Base-by-base conservation (phyloP, 1,140 invertebrate species). In the Drosophila micromelanica region DNA sequence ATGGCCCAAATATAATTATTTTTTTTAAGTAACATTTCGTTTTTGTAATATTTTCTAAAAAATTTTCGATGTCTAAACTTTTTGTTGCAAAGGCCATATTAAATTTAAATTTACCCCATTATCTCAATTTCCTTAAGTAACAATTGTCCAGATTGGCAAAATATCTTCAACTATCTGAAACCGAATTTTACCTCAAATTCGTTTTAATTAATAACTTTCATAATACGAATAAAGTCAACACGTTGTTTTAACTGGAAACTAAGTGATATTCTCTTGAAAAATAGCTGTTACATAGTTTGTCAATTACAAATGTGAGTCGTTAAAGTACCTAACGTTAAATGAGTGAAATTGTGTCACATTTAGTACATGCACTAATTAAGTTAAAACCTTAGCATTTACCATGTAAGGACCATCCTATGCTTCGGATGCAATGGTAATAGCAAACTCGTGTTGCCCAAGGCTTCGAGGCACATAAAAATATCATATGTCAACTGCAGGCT, bases 361-460 rank as follows among this genome's bases (percentile, higher is more conserved):
- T 85, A 49, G 60, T 76, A 76, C 62, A 78, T 73, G 74, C 75
- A 82, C 75, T 89, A 87, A 87, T 87, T 87, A 87, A 78, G 84
- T 64, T 52, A 71, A 86, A 78, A 82, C 84, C 84, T 87, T 82
- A 89, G 84, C 82, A 89, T 89, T 89, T 89, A 82, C 78, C 82
- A 82, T 87, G 82, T 67, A 27, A 46, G 63, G 78, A 57, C 77
- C 32, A 35, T 35, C 32, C 35, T 46, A 30, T 17, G 40, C 48
- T 57, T 48, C 43, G 52, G 40, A 38, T 63, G 48, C 13, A 49
- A 49, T 63, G 51, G 76, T 87, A 81, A 81, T 82, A 81, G 82
- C 68, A 85, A 85, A 85, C 64, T 67, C 84, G 65, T 86, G 82
- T 89, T 63, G 62, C 51, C 55, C 57, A 72, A 76, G 61, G 51